These are phyloP conservation scores for Andrena hattorfiana DNA, from an alignment of 2,888 invertebrate species.

Conservation along the genomic window DNA sequence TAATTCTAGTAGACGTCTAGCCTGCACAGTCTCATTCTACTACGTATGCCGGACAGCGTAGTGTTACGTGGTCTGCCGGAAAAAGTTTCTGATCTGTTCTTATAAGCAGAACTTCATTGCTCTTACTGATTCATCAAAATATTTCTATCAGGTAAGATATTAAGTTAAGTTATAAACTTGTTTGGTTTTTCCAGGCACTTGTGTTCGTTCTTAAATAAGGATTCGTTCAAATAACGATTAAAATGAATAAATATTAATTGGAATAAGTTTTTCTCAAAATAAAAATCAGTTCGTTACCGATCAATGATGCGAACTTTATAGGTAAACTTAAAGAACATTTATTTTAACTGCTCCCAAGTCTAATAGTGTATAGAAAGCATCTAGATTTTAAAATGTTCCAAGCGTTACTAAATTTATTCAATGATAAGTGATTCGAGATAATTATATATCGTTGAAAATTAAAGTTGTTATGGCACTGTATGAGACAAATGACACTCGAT, in stretches of 20 bases:
- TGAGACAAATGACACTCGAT: neutral
- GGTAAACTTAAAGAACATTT: neutral
- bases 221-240: no score
- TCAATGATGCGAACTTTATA: neutral
- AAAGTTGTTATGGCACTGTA: neutral
- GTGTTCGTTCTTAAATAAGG: no score
- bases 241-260: neutral
- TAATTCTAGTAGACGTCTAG: slow-evolving; percentile 53
- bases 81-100: slow-evolving; percentile 19
- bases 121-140: neutral
- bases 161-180: no score
- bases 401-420: neutral
- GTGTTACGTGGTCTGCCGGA: slow-evolving; percentile 28
- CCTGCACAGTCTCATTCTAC: slow-evolving; percentile 51
- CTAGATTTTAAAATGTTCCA: no score
- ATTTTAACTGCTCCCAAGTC: neutral
- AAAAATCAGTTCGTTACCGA: neutral
- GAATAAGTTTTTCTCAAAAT: neutral
- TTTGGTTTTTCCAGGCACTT: no score
- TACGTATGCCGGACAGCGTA: slow-evolving; percentile 20
- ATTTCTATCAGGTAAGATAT: no score
- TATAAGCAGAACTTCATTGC: slow-evolving; percentile 13
- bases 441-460: neutral
- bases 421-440: no score
- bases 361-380: neutral